Evolutionary conservation across 92 coral and sea anemone species (phyloP).

Genomic region (Diadumene lineata): DNA sequence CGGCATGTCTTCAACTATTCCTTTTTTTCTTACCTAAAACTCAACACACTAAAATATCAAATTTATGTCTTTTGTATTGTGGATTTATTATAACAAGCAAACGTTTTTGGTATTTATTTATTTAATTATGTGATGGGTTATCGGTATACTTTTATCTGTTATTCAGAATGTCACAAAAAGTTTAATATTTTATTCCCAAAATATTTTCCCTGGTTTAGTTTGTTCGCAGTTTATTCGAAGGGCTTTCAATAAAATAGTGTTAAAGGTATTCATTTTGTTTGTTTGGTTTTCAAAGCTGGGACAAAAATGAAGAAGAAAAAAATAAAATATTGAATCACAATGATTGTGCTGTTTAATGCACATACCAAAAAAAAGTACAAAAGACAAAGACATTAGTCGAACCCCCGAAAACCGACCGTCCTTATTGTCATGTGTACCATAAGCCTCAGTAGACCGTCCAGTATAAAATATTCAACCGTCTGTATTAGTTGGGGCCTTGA

Average conservation of each 20-base stretch:
- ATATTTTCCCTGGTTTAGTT: neutral
- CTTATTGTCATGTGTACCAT: neutral
- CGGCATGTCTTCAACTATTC: no score
- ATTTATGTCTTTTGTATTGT: no score
- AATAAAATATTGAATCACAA: neutral
- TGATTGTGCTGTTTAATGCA: neutral
- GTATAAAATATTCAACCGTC: neutral
- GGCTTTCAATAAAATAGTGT: neutral
- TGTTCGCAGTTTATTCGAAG: neutral
- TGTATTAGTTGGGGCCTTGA: neutral
- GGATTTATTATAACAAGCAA: no score
- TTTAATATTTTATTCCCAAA: no score
- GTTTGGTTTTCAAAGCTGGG: neutral
- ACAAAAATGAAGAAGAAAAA: neutral
- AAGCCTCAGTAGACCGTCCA: neutral
- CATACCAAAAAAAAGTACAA: slow-evolving; percentile 1
- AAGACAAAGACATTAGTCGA: neutral
- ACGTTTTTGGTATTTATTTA: no score
- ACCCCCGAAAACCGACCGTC: slow-evolving; percentile 6
- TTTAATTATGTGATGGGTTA: no score
- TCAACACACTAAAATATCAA: no score
- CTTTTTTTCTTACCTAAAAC: no score
- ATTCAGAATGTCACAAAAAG: neutral
- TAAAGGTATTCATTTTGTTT: no score
- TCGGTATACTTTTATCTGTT: no score